These are phyloP conservation scores for Meleagris gallopavo DNA, from an alignment of 2,113 vertebrate genomes.

Conservation along the genomic window DNA sequence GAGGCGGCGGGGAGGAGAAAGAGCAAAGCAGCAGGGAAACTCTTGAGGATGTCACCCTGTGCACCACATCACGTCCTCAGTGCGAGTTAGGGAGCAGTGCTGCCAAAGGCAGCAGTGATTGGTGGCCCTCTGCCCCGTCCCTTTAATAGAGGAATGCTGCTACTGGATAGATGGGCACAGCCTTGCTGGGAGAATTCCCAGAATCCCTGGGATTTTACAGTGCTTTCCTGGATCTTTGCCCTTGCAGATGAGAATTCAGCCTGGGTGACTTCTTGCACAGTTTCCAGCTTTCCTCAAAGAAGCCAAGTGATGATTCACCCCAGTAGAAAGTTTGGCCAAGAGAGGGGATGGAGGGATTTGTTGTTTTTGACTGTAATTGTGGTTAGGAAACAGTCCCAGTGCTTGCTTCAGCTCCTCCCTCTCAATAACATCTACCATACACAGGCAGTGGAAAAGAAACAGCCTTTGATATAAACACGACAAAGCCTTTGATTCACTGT, in stretches of 20 bases:
- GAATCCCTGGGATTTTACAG: not conserved
- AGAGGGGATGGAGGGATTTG: constrained; percentile 6
- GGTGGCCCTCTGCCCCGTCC: no score
- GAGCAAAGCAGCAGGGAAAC: not conserved
- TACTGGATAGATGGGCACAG: no score
- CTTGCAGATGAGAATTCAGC: not conserved
- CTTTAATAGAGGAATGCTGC: no score
- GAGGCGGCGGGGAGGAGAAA: not conserved
- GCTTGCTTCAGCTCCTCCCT: constrained; percentile 51
- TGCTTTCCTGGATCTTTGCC: not conserved
- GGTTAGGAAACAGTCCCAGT: constrained; percentile 45
- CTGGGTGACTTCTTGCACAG: not conserved
- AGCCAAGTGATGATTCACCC: rapidly evolving
- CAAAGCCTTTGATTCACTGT: not conserved
- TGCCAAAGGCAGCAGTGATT: not conserved
- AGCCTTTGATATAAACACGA: not conserved
- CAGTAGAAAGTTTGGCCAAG: not conserved
- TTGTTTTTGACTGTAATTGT: not conserved
- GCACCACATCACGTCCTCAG: not conserved
- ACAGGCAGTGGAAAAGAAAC: constrained; percentile 9
- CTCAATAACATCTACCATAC: constrained; percentile 42
- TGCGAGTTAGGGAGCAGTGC: not conserved
- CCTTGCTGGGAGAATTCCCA: no score
- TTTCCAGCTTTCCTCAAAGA: not conserved
- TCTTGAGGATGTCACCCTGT: not conserved